A percentile compares a stretch with the other conserved stretches of the same genome.
Conservation (phyloP, 2,113 vertebrate genomes). For the Tupaia tana region DNA sequence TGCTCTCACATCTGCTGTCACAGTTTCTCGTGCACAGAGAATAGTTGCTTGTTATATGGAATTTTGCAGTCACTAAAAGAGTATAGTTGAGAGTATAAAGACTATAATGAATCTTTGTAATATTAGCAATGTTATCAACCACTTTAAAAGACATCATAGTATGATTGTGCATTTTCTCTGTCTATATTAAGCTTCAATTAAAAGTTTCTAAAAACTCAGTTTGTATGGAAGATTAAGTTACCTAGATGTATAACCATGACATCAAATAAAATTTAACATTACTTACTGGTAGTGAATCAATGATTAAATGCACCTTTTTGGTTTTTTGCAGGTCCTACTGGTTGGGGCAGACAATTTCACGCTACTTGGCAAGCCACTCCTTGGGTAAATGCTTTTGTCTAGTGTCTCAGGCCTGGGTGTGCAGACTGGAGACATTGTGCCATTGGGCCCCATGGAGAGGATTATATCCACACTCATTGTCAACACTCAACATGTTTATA, state of each 20-base stretch:
- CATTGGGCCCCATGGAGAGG: rapidly evolving
- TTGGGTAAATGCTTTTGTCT: conserved; percentile 83
- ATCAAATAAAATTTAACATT: no score
- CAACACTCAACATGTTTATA: rapidly evolving
- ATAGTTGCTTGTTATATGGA: rapidly evolving
- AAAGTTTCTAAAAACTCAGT: background rate
- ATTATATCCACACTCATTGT: rapidly evolving
- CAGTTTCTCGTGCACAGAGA: rapidly evolving
- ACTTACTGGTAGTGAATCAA: rapidly evolving
- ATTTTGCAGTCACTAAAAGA: background rate
- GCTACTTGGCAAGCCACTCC: conserved; percentile 89
- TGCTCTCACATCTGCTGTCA: rapidly evolving
- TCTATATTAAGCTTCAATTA: rapidly evolving
- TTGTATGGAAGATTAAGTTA: no score
- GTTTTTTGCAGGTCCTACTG: conserved; percentile 88
- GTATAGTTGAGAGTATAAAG: background rate
- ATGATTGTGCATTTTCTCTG: background rate
- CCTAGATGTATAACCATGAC: background rate
- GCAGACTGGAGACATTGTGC: background rate
- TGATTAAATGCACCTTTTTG: background rate
- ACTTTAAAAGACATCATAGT: rapidly evolving
- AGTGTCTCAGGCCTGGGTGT: background rate
- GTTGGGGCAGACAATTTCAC: conserved; percentile 92
- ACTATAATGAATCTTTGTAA: no score
- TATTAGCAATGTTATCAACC: rapidly evolving